Percentiles rank a stretch among this genome's conserved stretches.
Conservation (phyloP, 2,113 vertebrate genomes). For the Triplophysa tibetana region DNA sequence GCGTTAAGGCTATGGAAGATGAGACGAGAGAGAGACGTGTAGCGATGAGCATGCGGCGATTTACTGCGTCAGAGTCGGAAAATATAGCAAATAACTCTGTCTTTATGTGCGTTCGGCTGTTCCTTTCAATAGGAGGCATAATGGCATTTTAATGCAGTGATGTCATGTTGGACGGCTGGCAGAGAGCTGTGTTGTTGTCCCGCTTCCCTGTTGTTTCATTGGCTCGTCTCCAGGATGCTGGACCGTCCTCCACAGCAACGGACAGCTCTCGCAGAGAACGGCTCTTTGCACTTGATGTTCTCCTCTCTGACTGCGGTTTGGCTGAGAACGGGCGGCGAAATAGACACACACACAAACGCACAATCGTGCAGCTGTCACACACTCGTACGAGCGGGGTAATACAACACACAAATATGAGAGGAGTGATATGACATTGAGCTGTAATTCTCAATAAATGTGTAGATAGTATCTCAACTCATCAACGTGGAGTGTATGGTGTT, state of each 20-base stretch:
- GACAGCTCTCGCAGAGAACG: conserved; percentile 55
- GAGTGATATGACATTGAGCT: too few relatives aligned
- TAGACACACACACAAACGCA: not conserved
- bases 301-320: conserved; percentile 31
- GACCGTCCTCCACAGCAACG: conserved; percentile 82
- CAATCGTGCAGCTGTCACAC: not conserved
- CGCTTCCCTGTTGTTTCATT: conserved; percentile 74
- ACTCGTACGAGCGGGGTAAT: not conserved
- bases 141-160: conserved; percentile 83
- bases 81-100: conserved; percentile 28
- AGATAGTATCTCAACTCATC: too few relatives aligned
- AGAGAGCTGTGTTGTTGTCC: conserved; percentile 87
- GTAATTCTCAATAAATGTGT: too few relatives aligned
- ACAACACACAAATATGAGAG: not conserved
- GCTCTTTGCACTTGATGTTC: conserved; percentile 63
- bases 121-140: conserved; percentile 62
- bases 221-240: conserved; percentile 84
- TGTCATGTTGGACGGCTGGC: conserved; percentile 87
- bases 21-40: conserved; percentile 1
- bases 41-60: not conserved
- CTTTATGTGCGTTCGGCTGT: conserved; percentile 56
- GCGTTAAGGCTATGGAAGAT: conserved; percentile 43
- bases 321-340: not conserved
- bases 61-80: conserved; percentile 23
- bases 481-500: too few relatives aligned